Base-by-base conservation (phyloP, 2,888 invertebrate species). In the Leptinotarsa tumamoca region DNA sequence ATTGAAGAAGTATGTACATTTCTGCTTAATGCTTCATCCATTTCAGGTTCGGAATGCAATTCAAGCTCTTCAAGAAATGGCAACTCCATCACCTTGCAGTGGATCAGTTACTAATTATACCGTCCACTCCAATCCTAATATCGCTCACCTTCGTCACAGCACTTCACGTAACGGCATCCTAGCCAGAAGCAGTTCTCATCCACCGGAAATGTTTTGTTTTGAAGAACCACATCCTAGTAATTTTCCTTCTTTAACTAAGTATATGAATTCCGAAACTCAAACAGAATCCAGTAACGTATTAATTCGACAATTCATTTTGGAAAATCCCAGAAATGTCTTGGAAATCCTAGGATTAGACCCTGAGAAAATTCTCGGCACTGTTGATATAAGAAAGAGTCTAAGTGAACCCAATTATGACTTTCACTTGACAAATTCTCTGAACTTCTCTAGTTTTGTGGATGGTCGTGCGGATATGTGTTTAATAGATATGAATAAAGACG, bases 191-290 rank as follows among this genome's bases (percentile, higher is more conserved):
- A 94, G 94, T 74, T 96, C 95, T 3, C 95, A 96, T 89, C 95
- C 95, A 0, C 95, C 95, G 0, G 95, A 95, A 84, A 95, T 95
- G 79, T 94, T 95, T 87, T 93, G 93, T 83, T 94, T 95, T 91
- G 94, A 94, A 83, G 91, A 90, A 88, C 90, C 83, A 88, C 90
- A 87, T 88, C 79, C 80, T 43, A 89, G 90, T 7, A 78, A 85
- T 4, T 89, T 89, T 49, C 89, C 90, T 4, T 67, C 82, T 1
- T 74, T 78, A 27, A 63, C 77, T 13, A 68, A 76, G 15, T 72
- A 83, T 50, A 80, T 76, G 27, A 89, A 90, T 67, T 85, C 84
- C 3, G 86, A 87, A 63, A 92, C 92, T 15, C 94, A 94, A 87
- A 94, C 94, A 4, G 93, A 93, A 79, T 90, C 90, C 80, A 90